Evolutionary conservation across 1,140 invertebrate species (phyloP), one percentile per base, ranked within the genome.

Genomic region (Caenorhabditis briggsae): DNA sequence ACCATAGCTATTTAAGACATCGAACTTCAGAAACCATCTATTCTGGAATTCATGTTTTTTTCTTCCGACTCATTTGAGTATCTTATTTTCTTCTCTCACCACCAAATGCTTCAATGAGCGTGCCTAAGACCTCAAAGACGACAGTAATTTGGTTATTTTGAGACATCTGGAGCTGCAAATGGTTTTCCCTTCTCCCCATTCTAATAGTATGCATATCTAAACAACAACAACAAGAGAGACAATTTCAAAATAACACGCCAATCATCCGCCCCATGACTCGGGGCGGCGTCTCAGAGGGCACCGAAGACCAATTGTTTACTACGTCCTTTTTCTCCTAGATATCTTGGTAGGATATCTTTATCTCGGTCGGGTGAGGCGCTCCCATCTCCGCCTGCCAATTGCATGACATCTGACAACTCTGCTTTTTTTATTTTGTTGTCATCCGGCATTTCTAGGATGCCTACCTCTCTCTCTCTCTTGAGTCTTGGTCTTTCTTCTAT

Each of bases 151-250:
- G 2, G 61, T 48, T 70, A 46, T 70, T 70, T 43, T 70, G 43
- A 70, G 33, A 70, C 64, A 70, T 70, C 33, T 20, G 8, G 50
- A 46, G 20, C 53, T 46, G 50, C 41, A 53, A 46, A 41, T 41
- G 2, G 46, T 8, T n/a, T 9, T 5, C 43, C 46, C n/a, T 0
- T 20, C 12, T 18, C 11, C 12, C 53, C 11, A 12, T 20, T 9
- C 14, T 78, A 50, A 78, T 50, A 48, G 43, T 14, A 78, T 78
- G 70, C 43, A 78, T 78, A 78, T 78, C 70, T 78, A 78, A 78
- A 78, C 46, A 78, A 78, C 70, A 78, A 50, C 70, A 53, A 53
- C 50, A 53, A 14, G 50, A 53, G 50, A 16, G 46, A 20, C 41
- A 78, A 25, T 78, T 78, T 78, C 46, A 78, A 78, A 78, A 78